Percentiles rank a stretch among this genome's conserved stretches.
Conservation (phyloP, 2,888 invertebrate species). For the Cataglyphis albicans region DNA sequence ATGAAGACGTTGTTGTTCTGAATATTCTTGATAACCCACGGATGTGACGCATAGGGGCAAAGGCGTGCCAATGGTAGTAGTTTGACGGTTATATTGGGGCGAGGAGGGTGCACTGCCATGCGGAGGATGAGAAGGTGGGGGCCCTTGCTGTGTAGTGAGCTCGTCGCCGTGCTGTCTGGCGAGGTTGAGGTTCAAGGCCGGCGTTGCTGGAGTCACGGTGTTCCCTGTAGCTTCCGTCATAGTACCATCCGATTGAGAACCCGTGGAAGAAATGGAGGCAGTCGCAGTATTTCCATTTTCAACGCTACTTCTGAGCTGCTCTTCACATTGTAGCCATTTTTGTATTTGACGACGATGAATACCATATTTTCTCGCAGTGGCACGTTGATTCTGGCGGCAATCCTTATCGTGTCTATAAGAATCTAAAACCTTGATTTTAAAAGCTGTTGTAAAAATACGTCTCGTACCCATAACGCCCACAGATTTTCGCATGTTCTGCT, state of each 20-base stretch:
- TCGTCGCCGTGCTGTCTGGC: constrained; percentile 86
- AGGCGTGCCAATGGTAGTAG: constrained; percentile 54
- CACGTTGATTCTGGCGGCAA: constrained; percentile 95
- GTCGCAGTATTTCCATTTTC: constrained; percentile 80
- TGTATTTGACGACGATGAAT: constrained; percentile 96
- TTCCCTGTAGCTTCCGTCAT: constrained; percentile 73
- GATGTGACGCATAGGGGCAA: constrained; percentile 56
- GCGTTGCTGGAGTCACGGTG: constrained; percentile 80
- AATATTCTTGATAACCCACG: constrained; percentile 70
- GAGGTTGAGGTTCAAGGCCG: constrained; percentile 86
- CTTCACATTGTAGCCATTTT: constrained; percentile 96
- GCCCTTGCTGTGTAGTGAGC: constrained; percentile 77
- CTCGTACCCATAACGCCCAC: constrained; percentile 91
- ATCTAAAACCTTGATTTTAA: constrained; percentile 95
- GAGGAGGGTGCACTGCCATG: constrained; percentile 85
- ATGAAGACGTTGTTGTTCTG: constrained; percentile 63
- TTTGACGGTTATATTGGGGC: constrained; percentile 85
- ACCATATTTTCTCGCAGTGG: constrained; percentile 95
- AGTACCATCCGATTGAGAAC: constrained; percentile 68
- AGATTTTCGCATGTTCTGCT: constrained; percentile 77
- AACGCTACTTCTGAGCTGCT: constrained; percentile 91
- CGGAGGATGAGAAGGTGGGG: constrained; percentile 78
- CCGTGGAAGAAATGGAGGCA: constrained; percentile 61
- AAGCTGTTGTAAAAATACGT: constrained; percentile 95
- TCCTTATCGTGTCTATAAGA: constrained; percentile 95